Base-by-base conservation (phyloP, 2,113 vertebrate species). In the Leptobrachium leishanense region DNA sequence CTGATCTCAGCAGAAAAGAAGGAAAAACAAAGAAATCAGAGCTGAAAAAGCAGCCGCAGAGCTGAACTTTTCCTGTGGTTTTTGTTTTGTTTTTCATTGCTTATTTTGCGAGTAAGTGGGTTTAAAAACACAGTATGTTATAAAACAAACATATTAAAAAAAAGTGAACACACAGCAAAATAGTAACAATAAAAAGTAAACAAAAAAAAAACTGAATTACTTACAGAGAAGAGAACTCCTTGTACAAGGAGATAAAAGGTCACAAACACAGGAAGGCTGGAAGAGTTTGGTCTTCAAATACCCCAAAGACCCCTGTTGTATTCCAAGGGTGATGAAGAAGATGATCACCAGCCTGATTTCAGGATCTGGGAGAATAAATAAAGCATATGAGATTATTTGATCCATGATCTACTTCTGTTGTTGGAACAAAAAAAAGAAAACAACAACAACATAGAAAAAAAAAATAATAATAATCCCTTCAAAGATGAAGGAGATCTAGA, bases 1-100 rank as follows among this genome's bases (percentile, higher is more conserved):
- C 77, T 72, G 63, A 79, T 13, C 64, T 79, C 77, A 79, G 77
- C 77, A 79, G 46, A 66, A 72, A 66, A 44, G 53, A 66, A 44
- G 62, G 72, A 79, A 79, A 72, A 79, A 57, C 64, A 79, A 72
- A 50, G 69, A 69, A 46, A 11, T 67, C 70, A 53, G 70, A 71
- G 64, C 59, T 43, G 64, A 72, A 71, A 71, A 50, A 71, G 31
- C 54, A 2, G 57, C 20, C 12, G 20, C 43, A 79, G 68, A 57
- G 54, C 64, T 15, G 44, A 68, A 40, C 13, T 59, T 59, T 59
- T 59, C 13, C 13, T 59, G 9, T 59, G 55, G 13, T 59, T 59
- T 13, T 59, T 59, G 3, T 10, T 59, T 15, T 59, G 9, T 59
- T 59, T 57, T 57, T 57, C 55, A 57, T 6, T 6, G 11, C 20